Conservation (phyloP, 2,113 vertebrate genomes). For the Shinisaurus crocodilurus region DNA sequence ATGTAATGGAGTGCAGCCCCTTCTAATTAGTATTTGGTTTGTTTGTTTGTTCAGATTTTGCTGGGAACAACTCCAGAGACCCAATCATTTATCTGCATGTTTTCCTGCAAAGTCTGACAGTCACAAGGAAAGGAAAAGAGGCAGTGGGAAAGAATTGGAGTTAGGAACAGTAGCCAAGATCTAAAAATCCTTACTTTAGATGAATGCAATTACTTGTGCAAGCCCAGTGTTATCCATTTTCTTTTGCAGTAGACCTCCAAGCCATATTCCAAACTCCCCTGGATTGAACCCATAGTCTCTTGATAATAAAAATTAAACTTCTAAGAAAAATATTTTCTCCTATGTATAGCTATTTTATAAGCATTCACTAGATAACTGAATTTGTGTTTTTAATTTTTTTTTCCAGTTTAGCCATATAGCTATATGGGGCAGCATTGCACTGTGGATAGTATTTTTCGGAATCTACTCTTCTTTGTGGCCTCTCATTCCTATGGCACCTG, state of each 20-base stretch:
- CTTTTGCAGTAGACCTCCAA: not conserved
- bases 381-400: slow-evolving; percentile 11
- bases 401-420: slow-evolving; percentile 96
- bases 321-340: not conserved
- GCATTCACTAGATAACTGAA: not conserved
- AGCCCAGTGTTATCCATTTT: not conserved
- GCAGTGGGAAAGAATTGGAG: not conserved
- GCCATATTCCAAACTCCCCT: not conserved
- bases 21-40: not conserved
- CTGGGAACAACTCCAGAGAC: not conserved
- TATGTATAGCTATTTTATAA: not conserved
- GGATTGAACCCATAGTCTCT: not conserved
- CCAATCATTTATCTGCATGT: not conserved
- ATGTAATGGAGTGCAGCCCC: not conserved
- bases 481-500: slow-evolving; percentile 92
- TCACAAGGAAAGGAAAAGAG: slow-evolving; percentile 10
- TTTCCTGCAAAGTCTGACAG: not conserved
- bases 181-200: not conserved
- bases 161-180: not conserved
- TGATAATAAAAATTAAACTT: not conserved
- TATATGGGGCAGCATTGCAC: slow-evolving; percentile 97
- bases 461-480: slow-evolving; percentile 98
- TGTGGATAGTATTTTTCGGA: slow-evolving; percentile 97
- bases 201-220: not conserved
- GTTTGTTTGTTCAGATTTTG: not conserved